A percentile compares a stretch with the other conserved stretches of the same genome.
Evolutionary conservation across 2,888 invertebrate species (phyloP).

Genomic region (Trissoscelio sp.): DNA sequence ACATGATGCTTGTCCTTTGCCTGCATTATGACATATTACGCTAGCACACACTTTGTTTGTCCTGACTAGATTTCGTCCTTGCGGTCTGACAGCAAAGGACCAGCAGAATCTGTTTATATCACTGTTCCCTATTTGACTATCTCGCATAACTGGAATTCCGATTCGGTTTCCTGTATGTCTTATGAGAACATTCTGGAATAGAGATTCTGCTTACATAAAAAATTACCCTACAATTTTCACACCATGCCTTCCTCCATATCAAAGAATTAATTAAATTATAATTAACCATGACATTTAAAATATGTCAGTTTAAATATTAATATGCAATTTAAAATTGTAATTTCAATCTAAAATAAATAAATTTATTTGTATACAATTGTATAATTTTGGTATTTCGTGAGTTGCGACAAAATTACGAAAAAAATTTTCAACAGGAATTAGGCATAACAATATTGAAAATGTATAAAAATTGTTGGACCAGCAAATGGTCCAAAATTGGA

Average conservation of each 20-base stretch:
- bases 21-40: conserved; percentile 55
- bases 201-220: not conserved
- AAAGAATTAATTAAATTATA: too few species aligned
- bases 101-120: conserved; percentile 55
- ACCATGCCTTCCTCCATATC: not conserved
- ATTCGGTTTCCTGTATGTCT: conserved; percentile 44
- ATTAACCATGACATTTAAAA: too few species aligned
- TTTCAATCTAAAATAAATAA: too few species aligned
- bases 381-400: too few species aligned
- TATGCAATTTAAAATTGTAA: too few species aligned
- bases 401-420: too few species aligned
- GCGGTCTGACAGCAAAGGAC: conserved; percentile 49
- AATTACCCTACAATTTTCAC: not conserved
- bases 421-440: too few species aligned
- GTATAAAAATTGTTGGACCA: too few species aligned
- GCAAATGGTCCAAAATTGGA: too few species aligned
- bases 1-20: conserved; percentile 47
- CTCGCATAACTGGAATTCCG: conserved; percentile 50
- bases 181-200: conserved; percentile 39
- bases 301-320: too few species aligned
- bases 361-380: too few species aligned
- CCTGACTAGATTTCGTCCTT: conserved; percentile 52
- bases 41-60: conserved; percentile 51
- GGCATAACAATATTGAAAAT: too few species aligned
- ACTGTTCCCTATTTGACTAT: conserved; percentile 52